Base-by-base conservation (phyloP, 1,140 invertebrate genomes). In the Hestina assimilis region DNA sequence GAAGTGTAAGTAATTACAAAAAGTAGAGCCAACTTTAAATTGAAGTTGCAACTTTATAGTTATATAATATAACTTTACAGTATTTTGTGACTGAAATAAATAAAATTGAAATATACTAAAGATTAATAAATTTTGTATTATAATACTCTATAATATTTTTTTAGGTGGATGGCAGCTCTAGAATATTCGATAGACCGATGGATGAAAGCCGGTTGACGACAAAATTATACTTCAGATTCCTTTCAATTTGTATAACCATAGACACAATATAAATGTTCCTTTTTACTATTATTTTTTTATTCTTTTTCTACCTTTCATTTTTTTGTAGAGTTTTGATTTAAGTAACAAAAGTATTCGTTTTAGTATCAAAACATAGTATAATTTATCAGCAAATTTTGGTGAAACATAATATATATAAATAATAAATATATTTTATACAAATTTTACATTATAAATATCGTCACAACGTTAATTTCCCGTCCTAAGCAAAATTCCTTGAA, bases 181-280 rank as follows among this genome's bases (percentile, higher is more conserved):
- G 96, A 97, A 85, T 98, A 97, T 79, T 98, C 97, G 35, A 98
- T 99, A 80, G 96, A 98, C 89, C 92, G 96, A 69, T 99, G 97
- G 97, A 95, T 98, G 79, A 96, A 97, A 90, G 94, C 96, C 78
- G 94, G 93, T 89, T 95, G 93, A 94, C 78, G 71, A 78, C 59
- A 57, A 68, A 45, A 59, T 40, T 59, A 67, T 9, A 50, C 54
- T 53, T 71, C 63, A 48, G 79, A 83, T 40, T 77, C 74, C 20
- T 80, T 77, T 68, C 71, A 79, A 55, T 76, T 72, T 72, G 56
- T 81, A 71, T 86, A 79, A 76, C 60, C 17, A 17, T 28, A 24
- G 33, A 38, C 33, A 19, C 21, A n/a, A 28, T 11, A 41, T 42
- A 29, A 48, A 50, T 43, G 31, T 24, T 41, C 38, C 23, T 58